Evolutionary conservation across 2,113 vertebrate species (phyloP), one percentile per base, ranked within the genome.

Genomic region (Zosterops hypoxanthus): DNA sequence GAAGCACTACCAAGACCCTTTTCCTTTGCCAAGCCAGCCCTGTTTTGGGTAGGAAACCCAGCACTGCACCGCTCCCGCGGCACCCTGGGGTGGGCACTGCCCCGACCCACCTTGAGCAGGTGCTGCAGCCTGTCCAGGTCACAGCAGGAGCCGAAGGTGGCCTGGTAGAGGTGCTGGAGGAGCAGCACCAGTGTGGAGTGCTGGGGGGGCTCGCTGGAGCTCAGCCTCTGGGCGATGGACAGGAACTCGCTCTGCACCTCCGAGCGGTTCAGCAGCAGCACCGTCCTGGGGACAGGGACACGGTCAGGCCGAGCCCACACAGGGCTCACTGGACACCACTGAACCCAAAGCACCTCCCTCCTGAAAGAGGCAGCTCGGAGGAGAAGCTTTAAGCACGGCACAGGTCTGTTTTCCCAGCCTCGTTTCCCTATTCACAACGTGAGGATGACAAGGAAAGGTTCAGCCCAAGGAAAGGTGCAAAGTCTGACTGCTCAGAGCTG

Each of bases 141-240:
- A 3, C 98, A 99, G 87, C 87, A 90, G 87, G 98, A 94, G 50
- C 99, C 99, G 0, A 99, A 98, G 57, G 92, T 98, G 66, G 99
- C 98, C 98, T 99, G 99, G 97, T 98, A 99, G 91, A 98, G 98
- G 5, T 99, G 99, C 90, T 99, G 97, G 39, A 99, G 98, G 81
- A 99, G 98, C 28, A 97, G 97, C 82, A 98, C 47, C 66, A 98
- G 98, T 9, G 96, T 97, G 29, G 98, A 88, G 9, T 71, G 97
- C 56, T 97, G 98, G 0, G 99, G 98, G 56, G 97, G 97, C 57
- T 97, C 96, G 0, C 98, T 84, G 20, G 81, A 2, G 19, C 98
- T 98, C 88, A 99, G 98, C 97, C 98, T 98, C 92, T 99, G 95
- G 0, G 99, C 98, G 59, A 99, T 98, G 2, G 98, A 97, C 7